These are phyloP conservation scores for Meteorus sp. DNA, from an alignment of 1,140 invertebrate genomes.

Conservation along the genomic window DNA sequence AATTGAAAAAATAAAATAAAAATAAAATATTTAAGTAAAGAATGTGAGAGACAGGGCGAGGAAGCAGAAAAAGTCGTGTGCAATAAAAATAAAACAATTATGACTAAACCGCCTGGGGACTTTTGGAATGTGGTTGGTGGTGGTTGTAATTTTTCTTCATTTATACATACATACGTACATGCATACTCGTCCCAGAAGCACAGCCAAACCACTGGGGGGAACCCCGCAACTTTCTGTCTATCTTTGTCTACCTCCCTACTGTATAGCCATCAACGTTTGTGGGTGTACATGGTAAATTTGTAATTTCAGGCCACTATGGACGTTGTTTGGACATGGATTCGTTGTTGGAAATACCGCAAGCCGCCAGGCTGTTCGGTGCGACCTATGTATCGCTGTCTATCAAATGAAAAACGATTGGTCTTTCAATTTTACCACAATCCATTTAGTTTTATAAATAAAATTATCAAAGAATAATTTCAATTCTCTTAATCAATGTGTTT, in stretches of 20 bases:
- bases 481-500: no score
- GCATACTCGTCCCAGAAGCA: neutral
- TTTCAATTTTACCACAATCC: no score
- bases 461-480: no score
- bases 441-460: no score
- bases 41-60: neutral
- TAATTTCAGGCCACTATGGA: neutral
- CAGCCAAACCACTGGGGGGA: neutral
- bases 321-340: neutral
- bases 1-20: slow-evolving; percentile 3
- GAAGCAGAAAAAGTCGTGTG: neutral
- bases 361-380: neutral
- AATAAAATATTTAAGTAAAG: slow-evolving; percentile 2
- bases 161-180: neutral
- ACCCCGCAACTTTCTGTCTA: neutral
- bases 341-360: neutral
- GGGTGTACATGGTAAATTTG: slow-evolving; percentile 3
- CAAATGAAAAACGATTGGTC: neutral
- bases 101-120: neutral
- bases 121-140: neutral
- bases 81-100: slow-evolving; percentile 2
- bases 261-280: neutral
- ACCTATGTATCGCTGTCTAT: neutral
- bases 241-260: neutral
- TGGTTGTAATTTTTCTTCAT: slow-evolving; percentile 5